Conservation (phyloP, 2,888 invertebrate genomes). For the Siphlonurus alternatus region DNA sequence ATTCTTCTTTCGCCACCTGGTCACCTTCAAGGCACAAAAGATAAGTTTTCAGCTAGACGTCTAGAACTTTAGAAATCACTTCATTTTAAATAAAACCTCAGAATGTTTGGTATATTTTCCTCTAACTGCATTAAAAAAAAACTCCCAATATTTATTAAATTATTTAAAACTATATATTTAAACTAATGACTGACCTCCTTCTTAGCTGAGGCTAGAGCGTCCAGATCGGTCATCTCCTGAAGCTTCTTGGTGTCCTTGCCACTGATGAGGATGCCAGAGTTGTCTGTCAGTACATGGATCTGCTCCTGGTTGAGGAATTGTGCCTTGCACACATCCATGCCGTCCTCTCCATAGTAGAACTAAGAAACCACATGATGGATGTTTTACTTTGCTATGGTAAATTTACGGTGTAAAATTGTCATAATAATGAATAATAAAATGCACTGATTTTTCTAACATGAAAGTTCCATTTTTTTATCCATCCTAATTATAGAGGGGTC, state of each 20-base stretch:
- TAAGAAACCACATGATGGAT: constrained; percentile 23
- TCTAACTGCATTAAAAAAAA: too few relatives aligned
- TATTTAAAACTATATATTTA: too few relatives aligned
- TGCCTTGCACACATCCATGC: constrained; percentile 73
- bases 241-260: constrained; percentile 37
- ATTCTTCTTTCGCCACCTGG: constrained; percentile 36
- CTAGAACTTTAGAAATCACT: too few relatives aligned
- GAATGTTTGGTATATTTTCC: too few relatives aligned
- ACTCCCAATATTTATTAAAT: too few relatives aligned
- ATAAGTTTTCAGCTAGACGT: too few relatives aligned
- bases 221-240: constrained; percentile 35
- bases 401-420: not conserved
- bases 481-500: too few relatives aligned
- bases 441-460: too few relatives aligned
- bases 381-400: not conserved
- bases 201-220: constrained; percentile 39
- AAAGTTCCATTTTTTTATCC: too few relatives aligned
- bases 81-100: too few relatives aligned
- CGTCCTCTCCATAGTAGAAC: constrained; percentile 89
- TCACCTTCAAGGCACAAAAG: not conserved
- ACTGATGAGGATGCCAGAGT: constrained; percentile 47
- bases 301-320: constrained; percentile 65
- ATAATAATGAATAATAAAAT: too few relatives aligned
- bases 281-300: constrained; percentile 65
- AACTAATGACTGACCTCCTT: constrained; percentile 23